These are phyloP conservation scores for Anguilla pacifica DNA, from an alignment of 2,797 vertebrate species.

Conservation along the genomic window DNA sequence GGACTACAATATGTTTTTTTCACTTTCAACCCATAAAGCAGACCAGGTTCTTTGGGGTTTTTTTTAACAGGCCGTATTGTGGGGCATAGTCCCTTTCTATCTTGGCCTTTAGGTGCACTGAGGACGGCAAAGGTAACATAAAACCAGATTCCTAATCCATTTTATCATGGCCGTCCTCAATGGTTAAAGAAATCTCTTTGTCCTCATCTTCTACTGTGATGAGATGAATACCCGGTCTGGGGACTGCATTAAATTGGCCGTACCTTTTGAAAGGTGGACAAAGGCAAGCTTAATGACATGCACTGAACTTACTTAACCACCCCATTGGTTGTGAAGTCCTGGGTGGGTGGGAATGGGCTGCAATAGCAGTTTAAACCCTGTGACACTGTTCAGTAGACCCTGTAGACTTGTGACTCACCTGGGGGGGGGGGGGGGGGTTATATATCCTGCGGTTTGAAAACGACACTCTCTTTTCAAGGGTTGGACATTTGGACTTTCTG, in stretches of 20 bases:
- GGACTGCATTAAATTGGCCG: not conserved
- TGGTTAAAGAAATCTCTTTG: constrained; percentile 8
- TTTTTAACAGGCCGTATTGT: not conserved
- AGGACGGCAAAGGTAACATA: not conserved
- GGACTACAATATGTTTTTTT: not conserved
- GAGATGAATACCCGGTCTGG: not conserved
- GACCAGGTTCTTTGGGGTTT: not conserved
- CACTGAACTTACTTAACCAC: not conserved
- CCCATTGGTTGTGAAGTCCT: not conserved
- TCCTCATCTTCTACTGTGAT: not conserved
- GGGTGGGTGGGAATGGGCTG: not conserved
- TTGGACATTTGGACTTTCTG: not conserved
- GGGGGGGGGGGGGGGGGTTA: not conserved
- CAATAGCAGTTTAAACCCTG: not conserved
- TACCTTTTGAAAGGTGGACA: constrained; percentile 19
- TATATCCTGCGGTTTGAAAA: not conserved
- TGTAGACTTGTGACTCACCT: not conserved
- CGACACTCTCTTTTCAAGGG: not conserved
- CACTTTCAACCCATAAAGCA: not conserved
- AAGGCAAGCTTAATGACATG: not conserved
- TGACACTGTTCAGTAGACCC: not conserved
- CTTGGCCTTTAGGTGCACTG: not conserved
- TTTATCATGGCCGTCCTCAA: not conserved
- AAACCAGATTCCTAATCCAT: not conserved
- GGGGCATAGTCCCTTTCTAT: not conserved